These are phyloP conservation scores for Calonectris borealis DNA, from an alignment of 2,113 vertebrate genomes.

Conservation along the genomic window DNA sequence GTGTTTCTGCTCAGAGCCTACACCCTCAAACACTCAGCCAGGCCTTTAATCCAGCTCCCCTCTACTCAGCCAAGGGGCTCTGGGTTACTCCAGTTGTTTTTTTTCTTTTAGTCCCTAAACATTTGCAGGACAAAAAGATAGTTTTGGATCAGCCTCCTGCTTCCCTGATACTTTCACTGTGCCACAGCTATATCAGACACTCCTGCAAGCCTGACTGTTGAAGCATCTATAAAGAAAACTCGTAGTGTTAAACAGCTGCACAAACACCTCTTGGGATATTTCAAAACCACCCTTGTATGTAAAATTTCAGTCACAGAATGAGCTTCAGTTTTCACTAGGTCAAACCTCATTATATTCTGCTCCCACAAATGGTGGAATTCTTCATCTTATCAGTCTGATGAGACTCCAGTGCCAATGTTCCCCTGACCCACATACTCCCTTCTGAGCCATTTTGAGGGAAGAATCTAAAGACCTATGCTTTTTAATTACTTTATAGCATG, in stretches of 20 bases:
- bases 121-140: background rate
- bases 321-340: slow-evolving; percentile 2
- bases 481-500: slow-evolving; percentile 25
- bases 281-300: background rate
- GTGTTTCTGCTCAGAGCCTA: background rate
- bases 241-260: background rate
- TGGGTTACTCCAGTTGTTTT: background rate
- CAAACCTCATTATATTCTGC: slow-evolving; percentile 16
- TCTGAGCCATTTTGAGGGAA: background rate
- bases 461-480: background rate
- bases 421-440: slow-evolving; percentile 22
- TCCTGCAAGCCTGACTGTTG: background rate
- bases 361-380: background rate
- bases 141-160: background rate
- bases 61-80: background rate
- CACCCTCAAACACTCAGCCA: background rate
- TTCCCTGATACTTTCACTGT: background rate
- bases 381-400: slow-evolving; percentile 38
- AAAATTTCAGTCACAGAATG: background rate
- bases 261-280: background rate
- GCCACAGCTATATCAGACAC: background rate
- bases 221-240: background rate
- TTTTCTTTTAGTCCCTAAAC: background rate
- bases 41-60: background rate
- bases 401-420: rapidly evolving